Conservation (phyloP, 1,140 invertebrate species). For the Anadara kagoshimensis region DNA sequence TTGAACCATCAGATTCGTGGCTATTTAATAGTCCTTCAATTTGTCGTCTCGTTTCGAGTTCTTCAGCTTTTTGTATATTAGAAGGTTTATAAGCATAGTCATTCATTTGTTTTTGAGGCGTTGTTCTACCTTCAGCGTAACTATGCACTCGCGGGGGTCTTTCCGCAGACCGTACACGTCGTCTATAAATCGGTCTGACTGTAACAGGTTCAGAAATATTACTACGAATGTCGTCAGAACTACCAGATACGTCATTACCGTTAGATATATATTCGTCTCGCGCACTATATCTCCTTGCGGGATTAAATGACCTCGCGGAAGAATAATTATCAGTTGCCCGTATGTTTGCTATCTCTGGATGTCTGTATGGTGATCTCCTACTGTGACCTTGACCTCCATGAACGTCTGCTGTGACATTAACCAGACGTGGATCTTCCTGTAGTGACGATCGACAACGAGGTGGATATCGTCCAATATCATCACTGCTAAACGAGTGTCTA, state of each 20-base stretch:
- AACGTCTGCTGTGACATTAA: constrained; percentile 34
- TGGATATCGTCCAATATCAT: constrained; percentile 23
- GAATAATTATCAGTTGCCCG: too few species aligned
- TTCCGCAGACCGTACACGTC: constrained; percentile 1
- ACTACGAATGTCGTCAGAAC: constrained; percentile 21
- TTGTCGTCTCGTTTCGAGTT: neutral
- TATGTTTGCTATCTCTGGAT: constrained; percentile 19
- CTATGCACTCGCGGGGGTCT: neutral
- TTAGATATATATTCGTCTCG: constrained; percentile 15
- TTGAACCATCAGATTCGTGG: too few species aligned
- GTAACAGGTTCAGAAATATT: constrained; percentile 18
- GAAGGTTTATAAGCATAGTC: constrained; percentile 21
- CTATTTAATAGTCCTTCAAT: too few species aligned
- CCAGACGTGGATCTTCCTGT: constrained; percentile 10
- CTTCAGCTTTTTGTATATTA: constrained; percentile 26
- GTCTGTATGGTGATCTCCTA: constrained; percentile 9
- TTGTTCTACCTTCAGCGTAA: neutral
- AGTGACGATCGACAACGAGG: constrained; percentile 21
- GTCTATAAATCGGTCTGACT: neutral
- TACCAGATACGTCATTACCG: constrained; percentile 15
- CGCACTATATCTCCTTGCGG: constrained; percentile 2
- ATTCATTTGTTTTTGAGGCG: neutral
- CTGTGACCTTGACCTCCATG: constrained; percentile 12
- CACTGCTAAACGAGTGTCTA: constrained; percentile 28
- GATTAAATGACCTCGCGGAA: neutral